A percentile compares a stretch with the other conserved stretches of the same genome.
Evolutionary conservation across 2,888 invertebrate species (phyloP).

Genomic region (Pterostichus niger): DNA sequence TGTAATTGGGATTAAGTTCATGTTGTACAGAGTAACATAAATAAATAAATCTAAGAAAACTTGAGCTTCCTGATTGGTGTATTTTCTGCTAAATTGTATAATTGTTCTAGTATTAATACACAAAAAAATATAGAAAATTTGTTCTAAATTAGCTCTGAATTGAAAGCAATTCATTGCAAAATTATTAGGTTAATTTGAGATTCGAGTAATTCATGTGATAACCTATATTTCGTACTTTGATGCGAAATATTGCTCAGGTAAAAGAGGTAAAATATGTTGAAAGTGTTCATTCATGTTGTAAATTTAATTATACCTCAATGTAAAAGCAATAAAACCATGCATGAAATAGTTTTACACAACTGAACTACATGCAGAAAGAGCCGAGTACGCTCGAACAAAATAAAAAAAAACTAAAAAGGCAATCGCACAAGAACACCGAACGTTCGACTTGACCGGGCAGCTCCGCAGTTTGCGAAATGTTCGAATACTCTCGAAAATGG

Average conservation of each 20-base stretch:
- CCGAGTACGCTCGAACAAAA: slow-evolving; percentile 6
- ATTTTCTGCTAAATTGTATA: too few species aligned
- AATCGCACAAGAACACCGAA: slow-evolving; percentile 35
- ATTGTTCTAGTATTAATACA: too few species aligned
- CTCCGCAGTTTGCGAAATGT: background rate
- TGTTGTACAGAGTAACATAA: too few species aligned
- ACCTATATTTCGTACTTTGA: slow-evolving; percentile 8
- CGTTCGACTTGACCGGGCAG: slow-evolving; percentile 25
- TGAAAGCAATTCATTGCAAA: too few species aligned
- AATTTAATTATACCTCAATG: slow-evolving; percentile 41
- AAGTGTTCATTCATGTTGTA: slow-evolving; percentile 28
- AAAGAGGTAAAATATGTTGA: slow-evolving; percentile 25
- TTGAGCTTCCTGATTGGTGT: too few species aligned
- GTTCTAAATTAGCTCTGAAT: background rate
- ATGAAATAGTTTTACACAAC: slow-evolving; percentile 44
- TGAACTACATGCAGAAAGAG: slow-evolving; percentile 31
- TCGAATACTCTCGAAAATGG: background rate
- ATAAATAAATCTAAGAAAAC: too few species aligned
- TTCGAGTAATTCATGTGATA: background rate
- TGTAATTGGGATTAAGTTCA: too few species aligned
- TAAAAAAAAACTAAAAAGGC: slow-evolving; percentile 9
- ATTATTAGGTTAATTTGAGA: slow-evolving; percentile 1
- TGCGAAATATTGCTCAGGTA: background rate
- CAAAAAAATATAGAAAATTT: too few species aligned
- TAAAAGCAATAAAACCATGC: slow-evolving; percentile 44